Base-by-base conservation (phyloP, 1,140 invertebrate species). In the Trichonephila clavata region DNA sequence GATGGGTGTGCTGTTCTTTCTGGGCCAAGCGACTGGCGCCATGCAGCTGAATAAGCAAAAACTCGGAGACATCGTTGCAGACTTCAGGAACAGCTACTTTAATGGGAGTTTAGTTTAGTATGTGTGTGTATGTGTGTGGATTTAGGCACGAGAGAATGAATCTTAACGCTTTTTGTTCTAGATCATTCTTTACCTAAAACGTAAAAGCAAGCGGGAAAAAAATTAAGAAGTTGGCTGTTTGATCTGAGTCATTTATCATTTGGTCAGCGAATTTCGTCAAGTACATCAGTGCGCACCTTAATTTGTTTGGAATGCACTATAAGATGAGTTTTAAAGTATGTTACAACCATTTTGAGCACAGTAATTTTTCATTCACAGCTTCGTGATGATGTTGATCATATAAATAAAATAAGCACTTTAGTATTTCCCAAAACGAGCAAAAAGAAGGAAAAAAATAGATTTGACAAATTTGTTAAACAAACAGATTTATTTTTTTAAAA, bases 21-120 rank as follows among this genome's bases (percentile, higher is more conserved):
- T 57, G 24, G 81, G 24, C 43, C 81, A 84, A 57, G 81, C 24
- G 81, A 84, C 81, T 84, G 81, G 81, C 81, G 81, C 81, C 81
- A 59, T 57, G 5, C 81, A 84, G 81, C 81, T 84, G 81, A 84
- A 84, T n/a, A 84, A 84, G 81, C 81, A 59, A 84, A 84, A 84
- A 57, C 21, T 84, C 21, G 81, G 81, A 84, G 81, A 84, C 81
- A 84, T 84, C 81, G 39, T 57, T n/a, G 81, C 50, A 84, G 81
- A 84, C 81, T 84, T 84, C 24, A 50, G 81, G 43, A 84, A 84
- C 81, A 57, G 50, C 81, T 84, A 84, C 50, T 84, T 84, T 59
- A 84, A 84, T 84, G 81, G 50, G 43, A 84, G 7, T 84, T 84
- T 84, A 50, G 50, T 50, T 50, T 50, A 50, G 50, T 50, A 50